phyloP scores from a whole-genome alignment of 2,888 invertebrate species.

The Noctua comes region DNA sequence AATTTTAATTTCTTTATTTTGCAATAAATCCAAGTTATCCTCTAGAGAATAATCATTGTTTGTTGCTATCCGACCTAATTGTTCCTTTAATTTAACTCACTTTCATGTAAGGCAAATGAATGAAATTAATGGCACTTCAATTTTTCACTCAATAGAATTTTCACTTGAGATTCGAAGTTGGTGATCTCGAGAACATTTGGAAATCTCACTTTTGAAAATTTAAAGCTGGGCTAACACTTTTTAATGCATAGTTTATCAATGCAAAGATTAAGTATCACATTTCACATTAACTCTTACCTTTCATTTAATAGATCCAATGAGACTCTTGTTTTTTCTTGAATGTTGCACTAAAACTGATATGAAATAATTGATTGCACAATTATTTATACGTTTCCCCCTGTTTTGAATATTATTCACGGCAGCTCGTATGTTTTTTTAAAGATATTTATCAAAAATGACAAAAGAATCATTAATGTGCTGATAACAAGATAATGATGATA shows the following conservation, averaged over 20 bases:
- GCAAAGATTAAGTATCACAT: conserved; percentile 2
- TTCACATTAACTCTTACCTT: conserved; percentile 67
- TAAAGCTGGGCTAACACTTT: conserved; percentile 1
- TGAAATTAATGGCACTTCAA: background rate
- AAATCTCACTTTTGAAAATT: conserved; percentile 8
- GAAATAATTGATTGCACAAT: conserved; percentile 62
- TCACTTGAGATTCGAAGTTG: conserved; percentile 3
- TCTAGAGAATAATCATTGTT: background rate
- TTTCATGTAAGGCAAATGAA: background rate
- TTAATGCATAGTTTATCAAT: background rate
- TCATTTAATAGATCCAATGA: conserved; percentile 69
- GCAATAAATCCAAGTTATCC: background rate
- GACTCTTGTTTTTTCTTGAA: conserved; percentile 49
- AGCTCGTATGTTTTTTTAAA: conserved; percentile 50
- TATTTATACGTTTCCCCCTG: conserved; percentile 69
- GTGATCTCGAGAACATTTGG: background rate
- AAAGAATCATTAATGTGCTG: conserved; percentile 36
- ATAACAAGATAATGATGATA: conserved; percentile 23
- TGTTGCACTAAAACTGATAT: conserved; percentile 69
- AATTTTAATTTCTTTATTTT: background rate
- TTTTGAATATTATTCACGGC: conserved; percentile 59
- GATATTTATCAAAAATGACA: conserved; percentile 29
- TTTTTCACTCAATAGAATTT: conserved; percentile 1
- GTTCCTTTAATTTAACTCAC: background rate
- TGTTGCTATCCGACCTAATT: background rate